These are phyloP conservation scores for Dromius quadrimaculatus DNA, from an alignment of 2,888 invertebrate genomes.

Conservation along the genomic window DNA sequence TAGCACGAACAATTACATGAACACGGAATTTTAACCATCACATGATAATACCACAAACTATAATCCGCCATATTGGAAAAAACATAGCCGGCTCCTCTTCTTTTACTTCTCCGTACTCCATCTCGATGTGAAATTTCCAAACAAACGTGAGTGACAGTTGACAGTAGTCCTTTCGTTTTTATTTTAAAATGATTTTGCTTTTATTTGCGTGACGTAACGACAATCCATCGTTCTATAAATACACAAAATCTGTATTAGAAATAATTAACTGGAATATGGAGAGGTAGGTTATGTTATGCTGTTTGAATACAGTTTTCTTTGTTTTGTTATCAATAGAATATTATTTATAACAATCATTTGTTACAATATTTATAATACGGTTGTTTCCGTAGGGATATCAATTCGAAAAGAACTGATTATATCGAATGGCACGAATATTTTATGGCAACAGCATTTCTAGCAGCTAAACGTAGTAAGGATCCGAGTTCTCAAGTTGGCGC, in stretches of 20 bases:
- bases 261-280: slow-evolving; percentile 14
- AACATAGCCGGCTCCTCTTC: slow-evolving; percentile 59
- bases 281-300: slow-evolving; percentile 11
- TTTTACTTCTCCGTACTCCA: slow-evolving; percentile 43
- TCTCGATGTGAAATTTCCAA: slow-evolving; percentile 35
- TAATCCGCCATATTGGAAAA: slow-evolving; percentile 78
- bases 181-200: slow-evolving; percentile 24
- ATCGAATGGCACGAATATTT: slow-evolving; percentile 95
- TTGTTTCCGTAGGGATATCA: slow-evolving; percentile 56
- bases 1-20: slow-evolving; percentile 61
- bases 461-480: slow-evolving; percentile 95
- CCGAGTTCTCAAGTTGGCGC: slow-evolving; percentile 95
- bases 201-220: slow-evolving; percentile 3
- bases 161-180: slow-evolving; percentile 31
- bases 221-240: background rate
- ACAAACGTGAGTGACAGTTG: slow-evolving; percentile 42
- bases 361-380: background rate
- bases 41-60: slow-evolving; percentile 81
- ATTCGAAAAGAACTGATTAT: slow-evolving; percentile 73
- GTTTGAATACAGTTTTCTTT: too few relatives aligned
- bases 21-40: slow-evolving; percentile 72
- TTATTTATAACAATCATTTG: background rate
- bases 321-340: too few relatives aligned
- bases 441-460: slow-evolving; percentile 92
- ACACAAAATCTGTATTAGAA: background rate